These are phyloP conservation scores for Rhea pennata DNA, from an alignment of 2,113 vertebrate species.

Conservation along the genomic window DNA sequence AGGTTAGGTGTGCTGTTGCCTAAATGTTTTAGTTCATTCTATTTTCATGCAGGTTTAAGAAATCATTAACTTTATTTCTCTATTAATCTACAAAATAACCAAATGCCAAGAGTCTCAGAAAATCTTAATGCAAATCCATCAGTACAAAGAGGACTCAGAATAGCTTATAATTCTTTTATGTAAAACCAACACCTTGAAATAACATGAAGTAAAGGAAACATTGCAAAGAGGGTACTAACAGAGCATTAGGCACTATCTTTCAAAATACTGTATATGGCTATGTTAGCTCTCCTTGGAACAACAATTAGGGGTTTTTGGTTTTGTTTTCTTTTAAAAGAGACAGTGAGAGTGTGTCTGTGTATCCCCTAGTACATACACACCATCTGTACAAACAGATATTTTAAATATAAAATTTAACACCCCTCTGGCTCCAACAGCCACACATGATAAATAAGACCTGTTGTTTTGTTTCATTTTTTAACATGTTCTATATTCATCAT, in stretches of 20 bases:
- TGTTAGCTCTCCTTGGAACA: neutral
- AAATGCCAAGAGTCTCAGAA: neutral
- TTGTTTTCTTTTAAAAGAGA: neutral
- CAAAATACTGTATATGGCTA: neutral
- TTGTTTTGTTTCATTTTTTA: neutral
- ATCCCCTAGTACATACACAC: neutral
- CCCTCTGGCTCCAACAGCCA: neutral
- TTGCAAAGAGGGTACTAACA: neutral
- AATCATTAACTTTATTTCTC: neutral
- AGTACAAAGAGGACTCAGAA: neutral
- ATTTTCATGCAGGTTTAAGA: neutral
- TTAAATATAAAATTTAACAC: neutral
- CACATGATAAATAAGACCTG: neutral
- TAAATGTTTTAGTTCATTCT: neutral
- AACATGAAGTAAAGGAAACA: neutral
- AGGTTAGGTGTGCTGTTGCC: neutral
- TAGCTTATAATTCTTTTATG: neutral
- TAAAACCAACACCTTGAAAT: neutral
- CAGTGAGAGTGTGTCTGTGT: too few species aligned
- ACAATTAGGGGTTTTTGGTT: too few species aligned
- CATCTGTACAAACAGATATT: too few species aligned
- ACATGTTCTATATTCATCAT: neutral
- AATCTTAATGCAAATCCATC: neutral
- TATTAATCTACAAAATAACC: neutral
- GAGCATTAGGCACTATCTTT: neutral